Percentiles rank a stretch among this genome's conserved stretches.
Conservation (phyloP, 2,888 invertebrate genomes). For the Apeira syringaria region DNA sequence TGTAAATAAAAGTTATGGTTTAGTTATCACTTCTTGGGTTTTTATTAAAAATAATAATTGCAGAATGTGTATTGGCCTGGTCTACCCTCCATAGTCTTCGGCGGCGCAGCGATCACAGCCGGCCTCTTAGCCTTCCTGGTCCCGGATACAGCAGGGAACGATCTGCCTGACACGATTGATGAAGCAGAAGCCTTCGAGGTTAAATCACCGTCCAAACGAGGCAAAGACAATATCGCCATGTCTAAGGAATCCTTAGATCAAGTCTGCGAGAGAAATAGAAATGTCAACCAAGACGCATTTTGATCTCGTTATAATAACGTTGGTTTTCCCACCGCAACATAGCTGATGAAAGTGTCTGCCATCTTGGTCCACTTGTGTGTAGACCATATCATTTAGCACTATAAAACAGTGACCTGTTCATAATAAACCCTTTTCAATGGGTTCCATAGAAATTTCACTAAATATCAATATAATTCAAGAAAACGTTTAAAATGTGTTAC, state of each 20-base stretch:
- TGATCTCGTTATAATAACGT: conserved; percentile 7
- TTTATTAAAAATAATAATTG: too few relatives aligned
- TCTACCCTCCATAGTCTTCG: conserved; percentile 62
- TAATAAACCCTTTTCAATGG: too few relatives aligned
- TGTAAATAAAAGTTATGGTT: too few relatives aligned
- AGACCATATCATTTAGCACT: too few relatives aligned
- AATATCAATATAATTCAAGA: too few relatives aligned
- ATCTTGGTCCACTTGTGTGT: too few relatives aligned
- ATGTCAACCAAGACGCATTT: conserved; percentile 4
- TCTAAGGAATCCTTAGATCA: conserved; percentile 18
- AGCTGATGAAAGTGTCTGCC: too few relatives aligned
- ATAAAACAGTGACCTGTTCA: too few relatives aligned
- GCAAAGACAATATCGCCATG: conserved; percentile 27
- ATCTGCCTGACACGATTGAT: conserved; percentile 61
- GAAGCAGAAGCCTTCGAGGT: conserved; percentile 60
- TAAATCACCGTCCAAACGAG: conserved; percentile 14
- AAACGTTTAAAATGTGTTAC: too few relatives aligned
- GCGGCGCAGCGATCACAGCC: conserved; percentile 51
- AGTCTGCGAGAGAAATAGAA: conserved; percentile 22
- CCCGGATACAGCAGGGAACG: conserved; percentile 56
- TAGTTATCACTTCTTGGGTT: too few relatives aligned
- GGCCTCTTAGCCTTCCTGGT: conserved; percentile 58
- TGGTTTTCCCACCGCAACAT: too few relatives aligned
- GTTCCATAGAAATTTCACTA: too few relatives aligned
- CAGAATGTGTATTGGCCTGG: conserved; percentile 64